Evolutionary conservation across 2,113 vertebrate species (phyloP), one percentile per base, ranked within the genome.

Genomic region (Pimephales promelas): DNA sequence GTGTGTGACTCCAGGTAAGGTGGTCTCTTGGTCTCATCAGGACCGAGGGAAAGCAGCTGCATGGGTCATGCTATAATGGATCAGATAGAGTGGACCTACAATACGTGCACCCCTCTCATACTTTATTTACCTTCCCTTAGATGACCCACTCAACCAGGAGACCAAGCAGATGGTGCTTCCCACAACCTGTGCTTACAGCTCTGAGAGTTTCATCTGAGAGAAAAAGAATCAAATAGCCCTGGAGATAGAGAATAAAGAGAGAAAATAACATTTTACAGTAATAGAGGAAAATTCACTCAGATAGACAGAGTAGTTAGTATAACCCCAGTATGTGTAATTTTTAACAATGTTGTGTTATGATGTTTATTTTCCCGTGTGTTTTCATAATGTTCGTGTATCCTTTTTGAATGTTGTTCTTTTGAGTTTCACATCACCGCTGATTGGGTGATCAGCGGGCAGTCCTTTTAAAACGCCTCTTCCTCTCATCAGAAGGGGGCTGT

Each of bases 71-170:
- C 31, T 81, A 36, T 81, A 56, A 70, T 81, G 40, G 62, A 47
- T 70, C 20, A 26, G 31, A 26, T 4, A 81, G 28, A 71, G 45
- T 81, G 22, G 47, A 81, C 45, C 13, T 71, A 70, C 34, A 56
- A 47, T 56, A 36, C 43, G 56, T 66, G 52, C 3, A 3, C 18
- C 26, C 10, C 47, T 13, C 31, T 81, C 47, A 81, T 81, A 40
- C 79, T 68, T 81, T 81, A 70, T 81, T 70, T 81, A 56, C 47
- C 28, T 54, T 81, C 22, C 13, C 22, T 18, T 36, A 81, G 36
- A 81, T 70, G 64, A 54, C 45, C 31, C 79, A 68, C 61, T 81
- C 79, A 68, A 36, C 28, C 62, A n/a, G 20, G 45, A 81, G 47
- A 56, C 10, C 24, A 24, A 31, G 47, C 45, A 68, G 18, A 36